These are phyloP conservation scores for Cordilura impudica DNA, from an alignment of 2,888 invertebrate species.

Conservation along the genomic window DNA sequence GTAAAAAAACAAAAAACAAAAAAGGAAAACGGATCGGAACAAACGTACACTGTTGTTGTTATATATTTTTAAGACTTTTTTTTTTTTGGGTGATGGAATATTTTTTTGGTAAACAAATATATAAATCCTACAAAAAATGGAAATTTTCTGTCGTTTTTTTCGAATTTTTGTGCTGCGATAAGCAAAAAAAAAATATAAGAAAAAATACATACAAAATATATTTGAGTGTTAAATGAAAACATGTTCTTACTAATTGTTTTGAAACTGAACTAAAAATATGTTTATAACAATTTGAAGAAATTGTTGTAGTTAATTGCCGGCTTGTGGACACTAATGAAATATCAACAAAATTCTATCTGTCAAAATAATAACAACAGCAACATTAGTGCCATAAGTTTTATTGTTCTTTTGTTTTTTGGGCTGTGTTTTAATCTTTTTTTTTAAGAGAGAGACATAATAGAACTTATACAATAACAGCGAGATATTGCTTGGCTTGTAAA, in stretches of 20 bases:
- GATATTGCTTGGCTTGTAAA: too few species aligned
- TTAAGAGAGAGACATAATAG: too few species aligned
- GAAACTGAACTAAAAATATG: neutral
- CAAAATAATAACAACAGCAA: neutral
- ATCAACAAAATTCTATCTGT: neutral
- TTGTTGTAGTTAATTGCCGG: neutral
- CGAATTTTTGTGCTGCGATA: constrained; percentile 3
- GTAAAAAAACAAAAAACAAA: neutral
- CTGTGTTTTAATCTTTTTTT: too few species aligned
- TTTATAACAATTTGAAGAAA: constrained; percentile 1
- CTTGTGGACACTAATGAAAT: neutral
- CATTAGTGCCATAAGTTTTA: neutral
- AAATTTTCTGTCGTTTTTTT: neutral
- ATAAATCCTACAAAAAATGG: neutral
- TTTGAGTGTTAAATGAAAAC: neutral
- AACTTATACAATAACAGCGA: too few species aligned
- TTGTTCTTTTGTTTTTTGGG: too few species aligned
- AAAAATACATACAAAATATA: neutral
- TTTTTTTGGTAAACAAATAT: constrained; percentile 34
- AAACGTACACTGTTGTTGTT: neutral
- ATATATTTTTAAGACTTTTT: neutral
- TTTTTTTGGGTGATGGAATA: constrained; percentile 2
- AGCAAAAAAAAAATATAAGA: constrained; percentile 22
- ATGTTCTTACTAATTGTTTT: neutral
- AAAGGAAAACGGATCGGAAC: neutral